Conservation (phyloP, 2,888 invertebrate genomes). For the Cylloceria caligata region DNA sequence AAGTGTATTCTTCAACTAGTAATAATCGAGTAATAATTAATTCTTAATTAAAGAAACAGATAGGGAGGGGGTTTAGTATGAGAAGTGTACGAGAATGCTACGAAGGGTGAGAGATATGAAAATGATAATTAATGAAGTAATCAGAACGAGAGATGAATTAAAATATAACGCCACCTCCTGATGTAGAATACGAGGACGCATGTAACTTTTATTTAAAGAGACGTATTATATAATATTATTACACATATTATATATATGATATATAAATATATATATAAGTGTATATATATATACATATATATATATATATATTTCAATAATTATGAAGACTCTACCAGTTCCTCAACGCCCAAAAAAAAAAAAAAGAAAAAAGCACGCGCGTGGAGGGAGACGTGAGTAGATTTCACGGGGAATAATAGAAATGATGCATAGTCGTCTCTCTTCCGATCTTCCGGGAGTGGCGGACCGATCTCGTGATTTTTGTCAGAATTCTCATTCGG, state of each 20-base stretch:
- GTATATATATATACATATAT: slow-evolving; percentile 63
- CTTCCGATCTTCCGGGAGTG: slow-evolving; percentile 10
- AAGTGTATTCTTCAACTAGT: slow-evolving; percentile 80
- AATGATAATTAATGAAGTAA: not conserved
- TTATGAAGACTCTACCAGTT: slow-evolving; percentile 65
- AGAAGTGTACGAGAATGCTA: slow-evolving; percentile 9
- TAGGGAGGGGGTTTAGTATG: not conserved
- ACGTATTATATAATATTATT: slow-evolving; percentile 75
- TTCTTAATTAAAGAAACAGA: slow-evolving; percentile 56
- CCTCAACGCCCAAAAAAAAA: slow-evolving; percentile 63
- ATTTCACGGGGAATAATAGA: slow-evolving; percentile 40
- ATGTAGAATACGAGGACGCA: slow-evolving; percentile 76
- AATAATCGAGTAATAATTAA: slow-evolving; percentile 80
- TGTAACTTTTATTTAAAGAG: slow-evolving; percentile 78
- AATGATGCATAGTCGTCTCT: slow-evolving; percentile 17
- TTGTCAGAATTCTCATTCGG: not conserved
- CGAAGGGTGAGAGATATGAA: slow-evolving; percentile 23
- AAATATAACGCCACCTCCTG: slow-evolving; percentile 69
- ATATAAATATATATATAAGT: slow-evolving; percentile 72
- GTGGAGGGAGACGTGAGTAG: slow-evolving; percentile 47
- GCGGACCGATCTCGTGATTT: slow-evolving; percentile 5
- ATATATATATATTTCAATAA: slow-evolving; percentile 66
- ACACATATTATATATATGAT: slow-evolving; percentile 77
- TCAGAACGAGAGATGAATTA: slow-evolving; percentile 53
- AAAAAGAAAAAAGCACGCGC: slow-evolving; percentile 38